Evolutionary conservation across 2,113 vertebrate genomes (phyloP).

Genomic region (Oxygymnocypris stewartii): DNA sequence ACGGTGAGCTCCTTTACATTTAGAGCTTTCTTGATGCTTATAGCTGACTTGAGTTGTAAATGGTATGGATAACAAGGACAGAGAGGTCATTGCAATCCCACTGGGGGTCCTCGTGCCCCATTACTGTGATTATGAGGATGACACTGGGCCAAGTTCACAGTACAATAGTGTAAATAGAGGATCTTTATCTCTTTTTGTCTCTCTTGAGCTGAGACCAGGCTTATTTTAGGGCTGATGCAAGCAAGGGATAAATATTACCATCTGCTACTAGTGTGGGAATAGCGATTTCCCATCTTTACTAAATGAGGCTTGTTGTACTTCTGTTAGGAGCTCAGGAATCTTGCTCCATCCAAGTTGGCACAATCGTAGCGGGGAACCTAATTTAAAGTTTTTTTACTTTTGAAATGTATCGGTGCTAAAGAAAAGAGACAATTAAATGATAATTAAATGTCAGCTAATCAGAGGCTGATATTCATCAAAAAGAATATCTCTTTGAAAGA

Average conservation of each 20-base stretch:
- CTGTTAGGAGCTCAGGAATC: neutral
- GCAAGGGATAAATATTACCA: constrained; percentile 24
- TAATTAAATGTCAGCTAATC: neutral
- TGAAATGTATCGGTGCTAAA: neutral
- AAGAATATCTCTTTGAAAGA: neutral
- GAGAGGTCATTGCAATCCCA: constrained; percentile 63
- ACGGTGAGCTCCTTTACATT: constrained; percentile 9
- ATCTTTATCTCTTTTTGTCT: constrained; percentile 19
- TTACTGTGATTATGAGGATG: constrained; percentile 61
- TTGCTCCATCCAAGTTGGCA: neutral
- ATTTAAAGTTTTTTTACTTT: constrained; percentile 5
- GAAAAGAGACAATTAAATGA: neutral
- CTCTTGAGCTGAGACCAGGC: neutral
- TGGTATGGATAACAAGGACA: constrained; percentile 44
- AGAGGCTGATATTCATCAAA: neutral
- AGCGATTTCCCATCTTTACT: constrained; percentile 9
- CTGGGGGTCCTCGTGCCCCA: neutral
- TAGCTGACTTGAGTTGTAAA: constrained; percentile 51
- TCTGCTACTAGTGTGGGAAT: constrained; percentile 15
- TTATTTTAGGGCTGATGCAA: neutral
- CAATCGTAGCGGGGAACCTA: neutral
- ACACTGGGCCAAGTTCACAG: constrained; percentile 57
- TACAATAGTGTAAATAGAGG: constrained; percentile 6
- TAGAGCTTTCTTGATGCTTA: neutral
- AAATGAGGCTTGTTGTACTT: constrained; percentile 20